Conservation (phyloP, 2,113 vertebrate species). For the Poecilia latipinna region DNA sequence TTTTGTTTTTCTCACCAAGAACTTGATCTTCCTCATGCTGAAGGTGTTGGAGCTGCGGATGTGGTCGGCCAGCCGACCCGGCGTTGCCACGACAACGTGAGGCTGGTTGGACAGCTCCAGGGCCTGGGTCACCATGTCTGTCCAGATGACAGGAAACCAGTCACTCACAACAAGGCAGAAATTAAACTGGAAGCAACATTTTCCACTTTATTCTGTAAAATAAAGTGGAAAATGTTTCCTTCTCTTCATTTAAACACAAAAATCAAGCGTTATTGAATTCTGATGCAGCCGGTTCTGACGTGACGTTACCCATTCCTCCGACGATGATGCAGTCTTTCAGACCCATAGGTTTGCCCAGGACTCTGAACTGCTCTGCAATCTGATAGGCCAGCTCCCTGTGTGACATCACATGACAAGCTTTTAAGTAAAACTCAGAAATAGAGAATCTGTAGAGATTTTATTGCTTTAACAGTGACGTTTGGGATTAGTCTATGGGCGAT, state of each 20-base stretch:
- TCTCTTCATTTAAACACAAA: background rate
- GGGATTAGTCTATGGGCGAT: too few species aligned
- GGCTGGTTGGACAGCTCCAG: constrained; percentile 89
- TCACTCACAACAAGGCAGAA: background rate
- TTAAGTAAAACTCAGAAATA: background rate
- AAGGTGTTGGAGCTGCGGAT: constrained; percentile 91
- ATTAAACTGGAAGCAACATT: background rate
- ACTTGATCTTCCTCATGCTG: constrained; percentile 85
- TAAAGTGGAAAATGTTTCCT: too few species aligned
- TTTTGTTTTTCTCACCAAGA: constrained; percentile 81
- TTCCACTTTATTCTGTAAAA: too few species aligned
- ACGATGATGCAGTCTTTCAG: constrained; percentile 91
- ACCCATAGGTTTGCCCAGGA: constrained; percentile 92
- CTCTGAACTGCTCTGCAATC: constrained; percentile 94
- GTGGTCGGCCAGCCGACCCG: constrained; percentile 92
- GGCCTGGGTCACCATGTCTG: constrained; percentile 93
- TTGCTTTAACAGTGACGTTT: too few species aligned
- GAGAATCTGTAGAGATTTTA: background rate
- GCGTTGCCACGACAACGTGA: constrained; percentile 92
- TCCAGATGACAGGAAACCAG: background rate
- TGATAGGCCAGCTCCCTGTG: constrained; percentile 94
- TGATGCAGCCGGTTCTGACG: background rate
- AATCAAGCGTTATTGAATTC: background rate
- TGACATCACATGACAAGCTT: constrained; percentile 23
- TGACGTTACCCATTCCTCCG: constrained; percentile 89